Percentiles rank a stretch among this genome's conserved stretches.
phyloP scores from a whole-genome alignment of 2,797 vertebrate genomes.

The Sylvia borin region DNA sequence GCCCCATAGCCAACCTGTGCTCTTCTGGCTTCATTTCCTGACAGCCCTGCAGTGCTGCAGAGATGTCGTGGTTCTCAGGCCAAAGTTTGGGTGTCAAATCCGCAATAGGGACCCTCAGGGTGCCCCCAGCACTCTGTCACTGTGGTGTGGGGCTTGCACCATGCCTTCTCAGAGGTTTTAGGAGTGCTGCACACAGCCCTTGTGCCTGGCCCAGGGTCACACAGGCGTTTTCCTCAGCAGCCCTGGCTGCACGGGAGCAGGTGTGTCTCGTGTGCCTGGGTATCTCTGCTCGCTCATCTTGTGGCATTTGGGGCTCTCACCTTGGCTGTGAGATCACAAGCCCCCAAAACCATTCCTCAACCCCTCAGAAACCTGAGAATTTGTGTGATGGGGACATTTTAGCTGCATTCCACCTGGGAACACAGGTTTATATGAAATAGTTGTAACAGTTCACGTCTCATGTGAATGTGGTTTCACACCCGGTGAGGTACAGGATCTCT shows the following conservation, averaged over 20 bases:
- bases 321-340: neutral
- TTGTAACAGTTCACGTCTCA: fast-evolving
- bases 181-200: fast-evolving
- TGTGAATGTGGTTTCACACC: neutral
- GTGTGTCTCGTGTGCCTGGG: neutral
- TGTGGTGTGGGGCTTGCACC: neutral
- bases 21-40: neutral
- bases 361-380: neutral
- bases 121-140: neutral
- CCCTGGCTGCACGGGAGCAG: fast-evolving
- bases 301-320: neutral
- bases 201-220: neutral
- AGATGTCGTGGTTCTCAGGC: neutral
- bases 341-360: neutral
- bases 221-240: neutral
- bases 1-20: neutral
- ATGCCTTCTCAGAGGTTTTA: neutral
- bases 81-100: neutral
- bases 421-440: neutral
- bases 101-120: neutral
- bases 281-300: neutral
- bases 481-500: neutral
- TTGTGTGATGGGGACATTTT: neutral
- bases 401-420: neutral
- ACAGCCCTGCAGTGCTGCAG: neutral